Evolutionary conservation across 2,113 vertebrate species (phyloP).

Genomic region (Conger conger): DNA sequence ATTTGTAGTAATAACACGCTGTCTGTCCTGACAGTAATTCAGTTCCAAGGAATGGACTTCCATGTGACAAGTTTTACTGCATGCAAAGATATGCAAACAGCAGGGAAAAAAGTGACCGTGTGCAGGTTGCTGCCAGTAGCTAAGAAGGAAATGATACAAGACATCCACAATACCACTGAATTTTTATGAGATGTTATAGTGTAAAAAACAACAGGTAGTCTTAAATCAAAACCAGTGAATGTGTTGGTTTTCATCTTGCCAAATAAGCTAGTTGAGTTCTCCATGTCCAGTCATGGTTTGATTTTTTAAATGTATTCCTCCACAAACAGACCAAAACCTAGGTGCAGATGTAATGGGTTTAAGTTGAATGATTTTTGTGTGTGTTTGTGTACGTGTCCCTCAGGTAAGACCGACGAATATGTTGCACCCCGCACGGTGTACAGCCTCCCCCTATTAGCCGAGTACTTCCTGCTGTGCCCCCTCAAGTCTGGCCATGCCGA

Average conservation of each 20-base stretch:
- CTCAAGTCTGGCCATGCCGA: slow-evolving; percentile 52
- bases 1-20: not conserved
- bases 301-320: too few species aligned
- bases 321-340: too few species aligned
- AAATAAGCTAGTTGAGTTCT: too few species aligned
- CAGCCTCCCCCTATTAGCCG: slow-evolving; percentile 9
- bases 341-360: too few species aligned
- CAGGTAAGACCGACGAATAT: not conserved
- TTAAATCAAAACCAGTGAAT: not conserved
- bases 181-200: not conserved
- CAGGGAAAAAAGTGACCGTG: not conserved
- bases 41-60: not conserved
- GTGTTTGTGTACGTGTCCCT: not conserved
- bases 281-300: too few species aligned
- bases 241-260: not conserved
- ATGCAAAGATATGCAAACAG: not conserved
- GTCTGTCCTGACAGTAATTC: not conserved
- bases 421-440: too few species aligned
- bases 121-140: not conserved
- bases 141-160: not conserved
- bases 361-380: too few species aligned
- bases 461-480: slow-evolving; percentile 51
- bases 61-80: not conserved
- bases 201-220: not conserved
- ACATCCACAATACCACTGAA: not conserved